Evolutionary conservation across 2,113 vertebrate genomes (phyloP), one percentile per base, ranked within the genome.

Genomic region (Chlamydotis undulata): DNA sequence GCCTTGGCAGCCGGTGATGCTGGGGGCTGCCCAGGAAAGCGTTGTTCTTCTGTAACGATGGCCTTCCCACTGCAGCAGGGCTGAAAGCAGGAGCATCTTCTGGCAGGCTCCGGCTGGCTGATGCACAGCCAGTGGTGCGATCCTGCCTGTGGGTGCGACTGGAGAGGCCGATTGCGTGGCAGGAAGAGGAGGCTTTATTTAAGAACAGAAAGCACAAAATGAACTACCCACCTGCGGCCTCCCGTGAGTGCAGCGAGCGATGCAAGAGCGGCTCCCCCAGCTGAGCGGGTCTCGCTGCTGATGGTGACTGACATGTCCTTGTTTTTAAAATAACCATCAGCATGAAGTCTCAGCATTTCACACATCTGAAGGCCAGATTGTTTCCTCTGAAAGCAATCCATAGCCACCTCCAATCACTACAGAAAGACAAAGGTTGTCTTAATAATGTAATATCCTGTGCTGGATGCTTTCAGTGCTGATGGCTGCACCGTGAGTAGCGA

Each of bases 1-100:
- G n/a, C 69, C 17, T 31, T 24, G 35, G 13, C 41, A 70, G 33
- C 55, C 0, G 1, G 45, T 0, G 0, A 1, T 67, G n/a, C 41
- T n/a, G 52, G 28, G 50, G 19, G 4, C 55, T 75, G 41, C 43
- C 25, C 25, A n/a, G 29, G 43, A 82, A 70, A 55, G 10, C 1
- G 0, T 2, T 26, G 47, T 29, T 45, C 12, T 65, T 53, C 10
- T 53, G n/a, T 1, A 0, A 45, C 15, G 23, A 0, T 14, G 3
- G 12, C 49, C 26, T 82, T 70, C 41, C 35, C 37, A 12, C 83
- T n/a, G 50, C 47, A 41, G 28, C 77, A 35, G 57, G 33, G 39
- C 63, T 64, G 50, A 39, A n/a, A 24, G 35, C 43, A 59, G 55
- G 33, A 41, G 26, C 63, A 39, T 47, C 41, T 59, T 37, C 71